Base-by-base conservation (phyloP, 2,797 vertebrate species). In the Jordanella pulchra region DNA sequence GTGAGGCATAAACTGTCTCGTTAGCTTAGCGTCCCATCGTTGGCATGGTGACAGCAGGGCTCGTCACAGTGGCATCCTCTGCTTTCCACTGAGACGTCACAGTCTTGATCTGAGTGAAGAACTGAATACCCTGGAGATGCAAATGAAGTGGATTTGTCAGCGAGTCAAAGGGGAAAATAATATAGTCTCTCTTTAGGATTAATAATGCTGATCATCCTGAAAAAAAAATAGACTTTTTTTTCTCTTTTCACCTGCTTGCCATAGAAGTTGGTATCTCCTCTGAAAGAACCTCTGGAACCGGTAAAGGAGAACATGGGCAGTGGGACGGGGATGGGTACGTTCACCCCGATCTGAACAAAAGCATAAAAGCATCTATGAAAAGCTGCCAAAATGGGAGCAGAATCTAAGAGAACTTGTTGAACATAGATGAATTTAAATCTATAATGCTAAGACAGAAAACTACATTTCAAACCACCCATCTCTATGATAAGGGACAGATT, bases 221-320 rank as follows among this genome's bases (percentile, higher is more conserved):
- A 45, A 21, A 25, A 21, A 42, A 15, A 50, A 12, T 7, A 1
- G 14, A 64, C 17, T 27, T 27, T 0, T 60, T 4, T 63, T 69
- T 47, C 25, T 7, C 69, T 17, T 1, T 60, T 93, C 92, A 98
- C 98, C 96, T 99, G 98, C 84, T 99, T 99, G 91, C 98, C 98
- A 30, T 99, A 99, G 93, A 99, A 99, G 92, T 99, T 99, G 76
- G 96, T 96, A 89, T 99, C 97, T 60, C 98, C 98, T 80, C 98
- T 96, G 94, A 99, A 99, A 15, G 98, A 99, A 76, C 93, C 95
- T 78, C 97, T 95, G 81, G 98, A 99, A 56, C 96, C 98, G 0
- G 98, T 99, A 89, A 99, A 99, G 65, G 98, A 99, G 84, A 99
- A 99, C 98, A 99, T 99, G 67, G 98, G 98, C 66, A 99, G 94